A percentile compares a stretch with the other conserved stretches of the same genome.
Evolutionary conservation across 2,888 invertebrate species (phyloP).

Genomic region (Scelioninae gen. 1): DNA sequence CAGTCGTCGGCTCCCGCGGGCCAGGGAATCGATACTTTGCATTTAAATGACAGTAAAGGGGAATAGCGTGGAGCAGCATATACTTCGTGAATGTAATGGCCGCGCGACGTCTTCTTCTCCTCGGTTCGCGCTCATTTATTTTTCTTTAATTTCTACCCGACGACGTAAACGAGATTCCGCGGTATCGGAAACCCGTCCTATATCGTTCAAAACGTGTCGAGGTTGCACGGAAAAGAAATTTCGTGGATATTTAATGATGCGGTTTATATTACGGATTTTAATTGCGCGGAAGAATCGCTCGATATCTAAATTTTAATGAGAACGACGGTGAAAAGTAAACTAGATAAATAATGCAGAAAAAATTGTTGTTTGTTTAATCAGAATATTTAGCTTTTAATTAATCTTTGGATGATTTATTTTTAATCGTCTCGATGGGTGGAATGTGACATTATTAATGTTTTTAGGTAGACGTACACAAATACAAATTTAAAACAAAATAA

Average conservation of each 20-base stretch:
- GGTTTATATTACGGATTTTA: constrained; percentile 17
- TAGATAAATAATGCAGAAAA: no score
- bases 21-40: constrained; percentile 73
- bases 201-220: constrained; percentile 33
- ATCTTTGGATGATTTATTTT: no score
- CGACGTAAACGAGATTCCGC: constrained; percentile 44
- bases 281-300: constrained; percentile 14
- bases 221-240: constrained; percentile 4
- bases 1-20: constrained; percentile 57
- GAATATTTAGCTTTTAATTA: no score
- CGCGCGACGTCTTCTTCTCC: constrained; percentile 41
- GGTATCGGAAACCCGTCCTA: constrained; percentile 47
- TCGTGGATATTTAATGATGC: constrained; percentile 38
- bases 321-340: no score
- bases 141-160: constrained; percentile 37
- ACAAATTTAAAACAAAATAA: no score
- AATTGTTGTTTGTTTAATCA: no score
- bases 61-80: constrained; percentile 39
- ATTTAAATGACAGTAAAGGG: constrained; percentile 72
- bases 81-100: constrained; percentile 52
- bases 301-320: background rate
- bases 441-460: no score
- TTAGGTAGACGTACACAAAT: no score
- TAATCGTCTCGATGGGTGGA: no score
- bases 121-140: constrained; percentile 48